Evolutionary conservation across 2,888 invertebrate genomes (phyloP).

Genomic region (Heteropelma amictum): DNA sequence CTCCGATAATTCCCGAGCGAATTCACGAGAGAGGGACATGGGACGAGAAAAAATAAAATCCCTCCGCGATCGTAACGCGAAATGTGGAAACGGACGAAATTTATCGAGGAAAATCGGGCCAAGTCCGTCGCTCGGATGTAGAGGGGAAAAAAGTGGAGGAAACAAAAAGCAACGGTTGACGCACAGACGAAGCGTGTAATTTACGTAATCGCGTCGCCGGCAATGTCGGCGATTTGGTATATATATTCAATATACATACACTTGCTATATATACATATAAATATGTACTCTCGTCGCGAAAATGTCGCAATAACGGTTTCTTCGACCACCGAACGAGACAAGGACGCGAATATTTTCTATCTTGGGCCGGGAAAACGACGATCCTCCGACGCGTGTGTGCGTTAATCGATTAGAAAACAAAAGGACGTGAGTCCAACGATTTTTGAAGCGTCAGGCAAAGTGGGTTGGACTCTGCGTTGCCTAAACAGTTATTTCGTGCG

Average conservation of each 20-base stretch:
- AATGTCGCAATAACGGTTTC: constrained; percentile 43
- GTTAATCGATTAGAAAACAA: background rate
- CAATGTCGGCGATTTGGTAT: too few relatives aligned
- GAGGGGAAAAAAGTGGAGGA: constrained; percentile 2
- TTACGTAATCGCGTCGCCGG: constrained; percentile 50
- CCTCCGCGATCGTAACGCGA: too few relatives aligned
- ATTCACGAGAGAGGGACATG: too few relatives aligned
- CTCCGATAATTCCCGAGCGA: too few relatives aligned
- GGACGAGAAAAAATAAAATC: too few relatives aligned
- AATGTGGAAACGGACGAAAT: background rate
- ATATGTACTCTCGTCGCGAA: constrained; percentile 25
- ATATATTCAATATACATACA: too few relatives aligned
- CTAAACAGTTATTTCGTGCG: too few relatives aligned
- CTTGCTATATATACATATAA: too few relatives aligned
- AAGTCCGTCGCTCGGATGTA: background rate
- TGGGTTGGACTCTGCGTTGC: too few relatives aligned
- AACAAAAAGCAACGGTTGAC: background rate
- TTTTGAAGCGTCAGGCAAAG: too few relatives aligned
- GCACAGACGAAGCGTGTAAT: constrained; percentile 31
- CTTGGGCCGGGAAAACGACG: constrained; percentile 47
- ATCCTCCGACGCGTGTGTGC: background rate
- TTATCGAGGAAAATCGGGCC: background rate
- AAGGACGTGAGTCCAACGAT: background rate
- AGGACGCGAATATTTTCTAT: constrained; percentile 37
- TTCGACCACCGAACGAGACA: constrained; percentile 20